phyloP scores from a whole-genome alignment of 2,888 invertebrate genomes.

The Sarcophaga subvicina region DNA sequence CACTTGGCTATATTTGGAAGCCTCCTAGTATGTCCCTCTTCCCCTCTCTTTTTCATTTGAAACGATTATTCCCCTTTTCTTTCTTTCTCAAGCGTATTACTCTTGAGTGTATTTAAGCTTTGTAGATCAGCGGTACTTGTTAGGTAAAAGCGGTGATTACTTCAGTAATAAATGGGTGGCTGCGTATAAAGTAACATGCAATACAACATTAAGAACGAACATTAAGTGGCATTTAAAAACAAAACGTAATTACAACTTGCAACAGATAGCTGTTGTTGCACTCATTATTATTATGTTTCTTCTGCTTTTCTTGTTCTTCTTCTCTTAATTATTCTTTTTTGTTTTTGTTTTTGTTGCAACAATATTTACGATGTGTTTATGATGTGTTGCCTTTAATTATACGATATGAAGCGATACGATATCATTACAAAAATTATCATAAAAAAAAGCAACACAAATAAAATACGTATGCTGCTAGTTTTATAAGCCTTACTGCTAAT shows the following conservation, averaged over 20 bases:
- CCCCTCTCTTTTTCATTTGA: too few species aligned
- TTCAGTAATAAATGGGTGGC: not conserved
- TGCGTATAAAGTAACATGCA: not conserved
- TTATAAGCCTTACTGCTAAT: not conserved
- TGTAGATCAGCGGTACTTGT: too few species aligned
- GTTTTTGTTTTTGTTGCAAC: conserved; percentile 66
- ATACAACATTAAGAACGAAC: not conserved
- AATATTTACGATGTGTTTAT: conserved; percentile 80
- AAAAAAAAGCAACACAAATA: not conserved
- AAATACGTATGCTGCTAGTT: not conserved
- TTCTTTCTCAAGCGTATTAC: too few species aligned
- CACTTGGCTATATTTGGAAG: too few species aligned
- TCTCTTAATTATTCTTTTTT: not conserved
- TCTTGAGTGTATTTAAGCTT: too few species aligned
- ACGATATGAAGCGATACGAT: not conserved
- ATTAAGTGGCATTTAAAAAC: not conserved
- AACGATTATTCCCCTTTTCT: too few species aligned
- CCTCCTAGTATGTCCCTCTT: too few species aligned
- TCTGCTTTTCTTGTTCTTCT: not conserved
- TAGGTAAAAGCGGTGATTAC: not conserved
- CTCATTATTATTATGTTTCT: not conserved
- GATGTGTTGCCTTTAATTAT: conserved; percentile 76
- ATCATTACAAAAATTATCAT: not conserved
- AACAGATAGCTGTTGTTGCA: not conserved
- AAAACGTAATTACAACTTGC: not conserved